phyloP scores from a whole-genome alignment of 2,888 invertebrate species.

The Cheilosia variabilis region DNA sequence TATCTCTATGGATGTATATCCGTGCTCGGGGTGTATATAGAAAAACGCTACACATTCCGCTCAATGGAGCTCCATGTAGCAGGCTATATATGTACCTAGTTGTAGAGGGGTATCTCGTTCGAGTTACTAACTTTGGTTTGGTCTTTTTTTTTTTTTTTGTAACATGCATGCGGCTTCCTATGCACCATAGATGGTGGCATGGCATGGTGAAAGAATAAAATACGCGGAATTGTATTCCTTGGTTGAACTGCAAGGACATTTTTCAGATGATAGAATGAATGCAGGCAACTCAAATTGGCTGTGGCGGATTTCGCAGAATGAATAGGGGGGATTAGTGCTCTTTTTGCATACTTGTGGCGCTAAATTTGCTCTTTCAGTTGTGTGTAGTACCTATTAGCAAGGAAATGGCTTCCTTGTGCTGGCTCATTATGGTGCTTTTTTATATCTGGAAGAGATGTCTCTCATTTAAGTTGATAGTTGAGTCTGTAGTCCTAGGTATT shows the following conservation, averaged over 20 bases:
- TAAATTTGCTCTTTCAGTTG: too few species aligned
- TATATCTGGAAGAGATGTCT: too few species aligned
- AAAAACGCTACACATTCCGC: slow-evolving; percentile 62
- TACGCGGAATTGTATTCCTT: slow-evolving; percentile 12
- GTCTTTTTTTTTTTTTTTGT: slow-evolving; percentile 21
- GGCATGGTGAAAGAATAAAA: slow-evolving; percentile 1
- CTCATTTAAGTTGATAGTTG: too few species aligned
- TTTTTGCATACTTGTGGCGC: too few species aligned
- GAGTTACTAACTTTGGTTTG: slow-evolving; percentile 35
- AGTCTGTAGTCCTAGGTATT: too few species aligned
- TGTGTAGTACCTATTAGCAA: too few species aligned
- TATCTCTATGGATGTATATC: slow-evolving; percentile 29
- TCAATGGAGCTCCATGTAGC: slow-evolving; percentile 43
- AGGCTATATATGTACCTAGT: background rate
- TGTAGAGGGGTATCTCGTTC: background rate
- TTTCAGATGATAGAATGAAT: background rate
- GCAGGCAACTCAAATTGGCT: too few species aligned
- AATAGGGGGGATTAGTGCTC: too few species aligned
- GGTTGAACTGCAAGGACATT: background rate
- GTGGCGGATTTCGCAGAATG: too few species aligned
- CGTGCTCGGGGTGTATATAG: slow-evolving; percentile 21
- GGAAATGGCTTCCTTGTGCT: too few species aligned
- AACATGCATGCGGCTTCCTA: slow-evolving; percentile 6
- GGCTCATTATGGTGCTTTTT: too few species aligned
- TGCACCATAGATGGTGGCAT: background rate